Evolutionary conservation across 1,140 invertebrate genomes (phyloP), one percentile per base, ranked within the genome.

Genomic region (Drosophila sproati): DNA sequence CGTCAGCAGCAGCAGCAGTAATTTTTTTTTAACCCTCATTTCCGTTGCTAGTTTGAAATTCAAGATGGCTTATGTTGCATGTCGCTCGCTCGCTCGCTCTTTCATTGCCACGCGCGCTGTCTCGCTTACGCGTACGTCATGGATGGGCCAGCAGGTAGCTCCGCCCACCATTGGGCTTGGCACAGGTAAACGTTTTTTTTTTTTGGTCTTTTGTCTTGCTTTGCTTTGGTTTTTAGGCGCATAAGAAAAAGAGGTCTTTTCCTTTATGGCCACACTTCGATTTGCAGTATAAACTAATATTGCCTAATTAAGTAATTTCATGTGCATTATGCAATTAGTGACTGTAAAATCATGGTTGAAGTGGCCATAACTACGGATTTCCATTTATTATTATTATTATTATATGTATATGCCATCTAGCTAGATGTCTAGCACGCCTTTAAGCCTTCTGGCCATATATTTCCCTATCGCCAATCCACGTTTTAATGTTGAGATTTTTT

Each of bases 261-360:
- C 62, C 70, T 88, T 87, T 83, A 88, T 54, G 63, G 54, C 63
- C 52, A 59, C 72, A 59, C 75, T 87, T 88, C 83, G 83, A 87
- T 88, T 83, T 88, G 83, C 79, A 81, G 57, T 78, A 60, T 75
- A 75, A 83, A 88, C 87, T 88, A 72, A 85, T 69, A 88, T 80
- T 83, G 82, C 82, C 73, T 80, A 87, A 87, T 88, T 87, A 82
- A 87, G 82, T 88, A 88, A 88, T 88, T 88, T 68, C 77, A 74
- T 66, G 62, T 73, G 77, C 69, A 77, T 88, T 88, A 88, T 79
- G 82, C 82, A 87, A 87, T 87, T 87, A 87, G 77, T 80, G 82
- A 77, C 57, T 66, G 43, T 87, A 87, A 88, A 87, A 80, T 74
- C 69, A 83, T 83, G 69, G 77, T 80, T 77, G 67, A 61, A 79